These are phyloP conservation scores for Centropyge bicolor DNA, from an alignment of 2,797 vertebrate genomes.

Conservation along the genomic window DNA sequence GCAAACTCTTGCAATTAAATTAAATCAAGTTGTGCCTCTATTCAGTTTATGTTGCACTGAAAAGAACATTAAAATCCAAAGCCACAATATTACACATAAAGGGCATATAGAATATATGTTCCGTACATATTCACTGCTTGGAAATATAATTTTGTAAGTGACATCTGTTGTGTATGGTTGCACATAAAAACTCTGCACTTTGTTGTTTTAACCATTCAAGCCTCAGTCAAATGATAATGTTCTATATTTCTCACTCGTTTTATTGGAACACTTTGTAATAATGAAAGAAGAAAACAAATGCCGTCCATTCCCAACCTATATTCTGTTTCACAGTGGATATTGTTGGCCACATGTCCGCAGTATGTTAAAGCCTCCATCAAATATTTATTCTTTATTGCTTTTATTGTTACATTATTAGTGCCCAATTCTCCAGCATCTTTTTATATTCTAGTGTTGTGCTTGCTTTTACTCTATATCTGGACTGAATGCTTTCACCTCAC, in stretches of 20 bases:
- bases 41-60: neutral
- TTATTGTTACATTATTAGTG: conserved; percentile 16
- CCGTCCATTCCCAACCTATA: neutral
- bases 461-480: neutral
- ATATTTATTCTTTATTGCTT: conserved; percentile 26
- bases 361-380: conserved; percentile 8
- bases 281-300: conserved; percentile 4
- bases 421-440: neutral
- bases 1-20: too few relatives aligned
- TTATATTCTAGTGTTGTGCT: conserved; percentile 7
- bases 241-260: conserved; percentile 16
- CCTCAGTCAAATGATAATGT: conserved; percentile 2
- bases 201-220: neutral
- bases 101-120: neutral
- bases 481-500: neutral
- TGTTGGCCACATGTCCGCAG: neutral
- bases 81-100: neutral
- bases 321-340: neutral
- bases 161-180: conserved; percentile 10
- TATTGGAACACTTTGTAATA: conserved; percentile 24
- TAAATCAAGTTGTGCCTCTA: neutral
- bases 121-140: neutral
- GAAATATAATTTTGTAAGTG: neutral
- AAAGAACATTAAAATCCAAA: neutral
- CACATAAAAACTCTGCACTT: neutral